A percentile compares a stretch with the other conserved stretches of the same genome.
These are phyloP conservation scores for Panulirus ornatus DNA, from an alignment of 1,140 invertebrate genomes.

Conservation along the genomic window DNA sequence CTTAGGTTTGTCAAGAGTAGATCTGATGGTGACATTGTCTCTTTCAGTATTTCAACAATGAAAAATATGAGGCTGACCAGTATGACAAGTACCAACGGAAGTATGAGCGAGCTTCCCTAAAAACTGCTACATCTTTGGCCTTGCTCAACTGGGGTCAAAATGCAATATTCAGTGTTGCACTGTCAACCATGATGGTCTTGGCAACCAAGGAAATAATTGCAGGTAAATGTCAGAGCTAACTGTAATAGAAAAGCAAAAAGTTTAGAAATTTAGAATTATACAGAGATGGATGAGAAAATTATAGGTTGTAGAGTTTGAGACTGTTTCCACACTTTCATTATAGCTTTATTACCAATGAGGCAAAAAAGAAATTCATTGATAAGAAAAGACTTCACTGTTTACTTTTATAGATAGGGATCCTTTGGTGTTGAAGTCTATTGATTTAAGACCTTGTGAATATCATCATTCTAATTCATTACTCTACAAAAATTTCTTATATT, in stretches of 20 bases:
- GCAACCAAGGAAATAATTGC: constrained; percentile 92
- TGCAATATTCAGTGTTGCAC: constrained; percentile 95
- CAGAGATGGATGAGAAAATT: not conserved
- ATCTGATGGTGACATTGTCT: constrained; percentile 63
- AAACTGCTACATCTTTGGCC: constrained; percentile 96
- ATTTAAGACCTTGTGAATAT: too few species aligned
- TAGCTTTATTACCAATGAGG: too few species aligned
- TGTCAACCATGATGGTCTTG: constrained; percentile 96
- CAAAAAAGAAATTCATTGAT: too few species aligned
- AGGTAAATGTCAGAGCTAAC: constrained; percentile 81
- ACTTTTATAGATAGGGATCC: too few species aligned
- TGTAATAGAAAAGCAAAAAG: not conserved
- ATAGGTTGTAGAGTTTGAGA: not conserved
- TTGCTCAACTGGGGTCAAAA: constrained; percentile 99
- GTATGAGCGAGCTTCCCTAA: constrained; percentile 94
- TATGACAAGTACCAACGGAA: constrained; percentile 93
- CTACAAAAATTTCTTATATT: too few species aligned
- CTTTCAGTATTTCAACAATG: constrained; percentile 98
- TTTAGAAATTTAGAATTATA: too few species aligned
- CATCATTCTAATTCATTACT: too few species aligned
- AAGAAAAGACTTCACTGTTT: too few species aligned
- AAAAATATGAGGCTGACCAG: constrained; percentile 93
- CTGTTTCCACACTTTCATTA: too few species aligned
- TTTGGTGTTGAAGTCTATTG: too few species aligned
- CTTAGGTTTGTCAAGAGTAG: not conserved